Percentiles rank a stretch among this genome's conserved stretches.
phyloP scores from a whole-genome alignment of 1,140 invertebrate genomes.

The Rhynchophorus ferrugineus region DNA sequence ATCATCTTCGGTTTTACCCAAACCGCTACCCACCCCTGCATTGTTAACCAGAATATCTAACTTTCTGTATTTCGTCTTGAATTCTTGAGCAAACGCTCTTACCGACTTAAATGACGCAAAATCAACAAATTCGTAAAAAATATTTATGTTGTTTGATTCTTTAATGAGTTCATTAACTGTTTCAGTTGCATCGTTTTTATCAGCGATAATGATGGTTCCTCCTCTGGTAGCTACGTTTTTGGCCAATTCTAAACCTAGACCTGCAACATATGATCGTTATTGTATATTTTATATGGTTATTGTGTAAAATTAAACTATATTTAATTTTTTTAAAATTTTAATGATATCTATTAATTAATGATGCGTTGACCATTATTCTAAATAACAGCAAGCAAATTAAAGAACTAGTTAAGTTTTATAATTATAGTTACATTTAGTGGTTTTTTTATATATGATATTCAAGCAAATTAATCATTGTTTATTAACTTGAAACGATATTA shows the following conservation, averaged over 20 bases:
- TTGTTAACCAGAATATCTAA: conserved; percentile 52
- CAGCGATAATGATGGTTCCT: neutral
- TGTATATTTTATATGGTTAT: too few relatives aligned
- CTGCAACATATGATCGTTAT: too few relatives aligned
- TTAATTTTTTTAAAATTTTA: too few relatives aligned
- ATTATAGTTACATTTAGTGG: too few relatives aligned
- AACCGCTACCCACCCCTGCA: conserved; percentile 40
- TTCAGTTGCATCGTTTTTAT: neutral
- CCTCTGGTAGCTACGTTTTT: neutral
- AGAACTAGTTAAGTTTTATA: too few relatives aligned
- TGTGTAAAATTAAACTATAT: too few relatives aligned
- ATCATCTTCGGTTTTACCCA: conserved; percentile 49
- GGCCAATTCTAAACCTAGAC: neutral
- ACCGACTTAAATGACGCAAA: conserved; percentile 32
- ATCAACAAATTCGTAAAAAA: conserved; percentile 19
- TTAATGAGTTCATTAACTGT: neutral
- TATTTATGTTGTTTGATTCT: neutral
- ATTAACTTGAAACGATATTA: too few relatives aligned
- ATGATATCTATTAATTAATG: too few relatives aligned
- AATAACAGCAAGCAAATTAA: too few relatives aligned
- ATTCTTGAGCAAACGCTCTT: conserved; percentile 30
- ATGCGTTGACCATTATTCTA: too few relatives aligned
- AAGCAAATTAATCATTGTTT: too few relatives aligned
- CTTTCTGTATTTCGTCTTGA: conserved; percentile 33
- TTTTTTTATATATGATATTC: too few relatives aligned